Evolutionary conservation across 37 sponge, comb jelly and placozoan species (phyloP), one percentile per base, ranked within the genome.

Genomic region (Crambe crambe): DNA sequence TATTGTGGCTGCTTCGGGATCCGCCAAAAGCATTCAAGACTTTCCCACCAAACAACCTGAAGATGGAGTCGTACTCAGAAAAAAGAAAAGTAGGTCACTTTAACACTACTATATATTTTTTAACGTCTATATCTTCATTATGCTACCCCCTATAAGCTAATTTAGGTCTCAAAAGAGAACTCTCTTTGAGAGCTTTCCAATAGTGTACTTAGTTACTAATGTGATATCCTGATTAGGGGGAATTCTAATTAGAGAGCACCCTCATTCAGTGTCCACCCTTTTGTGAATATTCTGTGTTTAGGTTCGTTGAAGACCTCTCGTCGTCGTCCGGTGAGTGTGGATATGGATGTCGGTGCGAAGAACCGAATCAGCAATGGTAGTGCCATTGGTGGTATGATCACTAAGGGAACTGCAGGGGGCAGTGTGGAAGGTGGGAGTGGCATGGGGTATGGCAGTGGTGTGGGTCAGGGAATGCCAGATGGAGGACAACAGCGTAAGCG

Each of bases 321-420:
- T 27, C 27, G 88, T 38, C 76, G 88, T 5, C 88, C 88, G 3
- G 73, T 87, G 3, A 87, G 88, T 76, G 88, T 87, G 51, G 88
- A 87, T 59, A 64, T 23, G 25, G 82, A 87, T 12, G 30, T 22
- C 22, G 56, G 31, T 39, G 20, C 69, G 0, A 21, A 25, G 29
- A 4, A 43, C 2, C 37, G 26, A 6, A 25, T 60, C 26, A 60
- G 61, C 61, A 60, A 37, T 44, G 57, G 30, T 2, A 68, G 36
- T 34, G 0, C 36, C 23, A 23, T 56, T 29, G 58, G 51, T 21
- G 57, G 3, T 1, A 42, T 23, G n/a, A 36, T 10, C 8, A 42
- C 6, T 17, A 35, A 10, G 6, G 38, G 21, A 10, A 21, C 37
- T 36, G 39, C 6, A 9, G 15, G 25, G 25, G 22, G 27, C 63